Evolutionary conservation across 1,140 invertebrate genomes (phyloP), one percentile per base, ranked within the genome.

Genomic region (Zaprionus africanus): DNA sequence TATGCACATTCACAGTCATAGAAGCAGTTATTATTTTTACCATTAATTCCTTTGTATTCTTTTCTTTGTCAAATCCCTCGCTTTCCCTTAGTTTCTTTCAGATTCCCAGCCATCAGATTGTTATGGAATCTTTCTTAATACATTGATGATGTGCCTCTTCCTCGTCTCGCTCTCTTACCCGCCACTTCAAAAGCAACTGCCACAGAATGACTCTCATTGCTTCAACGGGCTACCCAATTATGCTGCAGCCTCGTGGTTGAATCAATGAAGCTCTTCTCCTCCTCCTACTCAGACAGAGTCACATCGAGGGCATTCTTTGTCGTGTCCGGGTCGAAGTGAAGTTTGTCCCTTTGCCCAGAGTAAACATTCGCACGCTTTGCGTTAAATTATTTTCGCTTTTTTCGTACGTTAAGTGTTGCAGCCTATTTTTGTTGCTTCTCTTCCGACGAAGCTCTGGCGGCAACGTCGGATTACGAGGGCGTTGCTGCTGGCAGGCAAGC

Each of bases 291-390:
- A 46, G 41, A 46, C 41, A 46, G 15, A 4, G 41, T 17, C 59
- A 28, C 59, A 49, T 61, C 17, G 28, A 15, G 56, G 17, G 31
- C 22, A 58, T 19, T 58, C 54, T 24, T 58, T 34, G 54, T 28
- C 9, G 19, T 41, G 38, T 36, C 26, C 19, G 38, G 31, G 36
- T 24, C 54, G 15, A 26, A 22, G 34, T 64, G 19, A 49, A 54
- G 13, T 38, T 73, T 73, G 63, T 78, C 63, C 59, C 49, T 74
- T 24, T 53, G 54, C 17, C 36, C 49, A 61, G 41, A 84, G 68
- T 73, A 83, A 84, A 83, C 64, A 84, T 84, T 83, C 78, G 74
- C 81, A 84, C 82, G 81, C 68, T 83, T 83, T 80, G 61, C 53
- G 64, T 60, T 84, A 79, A 83, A 79, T 76, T 78, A 60, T 70